Base-by-base conservation (phyloP, 2,797 vertebrate genomes). In the Tarsius wallacei region DNA sequence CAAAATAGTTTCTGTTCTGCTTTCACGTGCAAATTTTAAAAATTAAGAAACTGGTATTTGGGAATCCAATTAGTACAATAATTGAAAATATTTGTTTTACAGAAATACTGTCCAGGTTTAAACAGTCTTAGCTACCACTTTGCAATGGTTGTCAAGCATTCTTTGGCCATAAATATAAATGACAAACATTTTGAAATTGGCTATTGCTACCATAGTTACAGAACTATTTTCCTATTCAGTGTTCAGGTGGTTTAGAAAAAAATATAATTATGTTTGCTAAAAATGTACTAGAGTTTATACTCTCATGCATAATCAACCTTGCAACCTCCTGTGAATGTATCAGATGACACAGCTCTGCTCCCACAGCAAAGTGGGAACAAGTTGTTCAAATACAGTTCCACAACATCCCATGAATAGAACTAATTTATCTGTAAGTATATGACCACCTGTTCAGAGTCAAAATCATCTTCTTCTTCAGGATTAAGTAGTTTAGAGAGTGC, bases 401-500 rank as follows among this genome's bases (percentile, higher is more conserved):
- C 47, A 71, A 91, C 14, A 78, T 96, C 42, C 26, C n/a, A 16
- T 94, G 74, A 96, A 90, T 15, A 92, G 64, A 97, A 92, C 36
- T 51, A 96, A 97, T 92, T 93, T 8, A 96, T 93, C 87, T 97
- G 8, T 64, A 95, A 71, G 77, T 86, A 68, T 66, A 57, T 97
- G 21, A 98, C 97, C 97, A 91, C 95, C 36, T 94, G 59, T 26
- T 73, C 97, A 13, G 68, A 63, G 2, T 98, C 97, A 10, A 97
- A 97, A 0, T 97, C 97, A 7, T 96, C 97, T 1, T 98, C 98
- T 11, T 98, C 98, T 66, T 96, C 77, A 33, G 91, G 92, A 68
- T 2, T 57, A 6, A 99, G 98, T 19, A 99, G 95, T 1, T 94
- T 94, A 77, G 98, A 98, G 16, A 99, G 97, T 3, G 90, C 90